Evolutionary conservation across 2,888 invertebrate species (phyloP).

Genomic region (Operophtera brumata): DNA sequence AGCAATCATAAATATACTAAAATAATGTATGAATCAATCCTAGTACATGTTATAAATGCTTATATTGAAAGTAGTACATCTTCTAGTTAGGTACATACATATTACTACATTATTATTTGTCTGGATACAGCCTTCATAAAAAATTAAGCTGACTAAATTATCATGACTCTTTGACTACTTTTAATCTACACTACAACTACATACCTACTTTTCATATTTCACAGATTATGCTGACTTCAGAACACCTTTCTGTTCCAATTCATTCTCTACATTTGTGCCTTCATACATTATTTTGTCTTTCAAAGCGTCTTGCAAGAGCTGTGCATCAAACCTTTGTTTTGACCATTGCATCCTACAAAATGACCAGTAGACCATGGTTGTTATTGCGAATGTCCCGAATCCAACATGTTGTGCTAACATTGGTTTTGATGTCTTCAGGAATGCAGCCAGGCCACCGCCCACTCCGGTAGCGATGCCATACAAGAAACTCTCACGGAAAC

Average conservation of each 20-base stretch:
- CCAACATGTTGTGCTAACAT: conserved; percentile 83
- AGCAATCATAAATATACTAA: too few relatives aligned
- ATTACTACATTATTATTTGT: too few relatives aligned
- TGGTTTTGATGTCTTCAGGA: conserved; percentile 87
- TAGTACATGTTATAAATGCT: neutral
- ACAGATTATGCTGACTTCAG: conserved; percentile 57
- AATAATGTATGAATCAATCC: neutral
- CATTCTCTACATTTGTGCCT: conserved; percentile 81
- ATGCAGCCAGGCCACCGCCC: conserved; percentile 83
- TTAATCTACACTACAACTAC: neutral
- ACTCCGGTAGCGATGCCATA: conserved; percentile 87
- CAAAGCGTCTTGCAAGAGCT: conserved; percentile 82
- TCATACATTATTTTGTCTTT: conserved; percentile 82
- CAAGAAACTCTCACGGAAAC: conserved; percentile 88
- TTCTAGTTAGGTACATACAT: too few relatives aligned
- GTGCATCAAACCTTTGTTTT: conserved; percentile 82
- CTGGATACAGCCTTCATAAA: too few relatives aligned
- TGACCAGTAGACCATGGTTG: conserved; percentile 86
- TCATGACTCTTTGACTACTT: neutral
- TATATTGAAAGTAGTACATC: too few relatives aligned
- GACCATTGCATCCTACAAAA: conserved; percentile 86
- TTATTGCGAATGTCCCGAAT: conserved; percentile 82
- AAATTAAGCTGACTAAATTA: too few relatives aligned
- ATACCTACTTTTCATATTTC: too few relatives aligned
- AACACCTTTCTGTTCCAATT: conserved; percentile 66